Base-by-base conservation (phyloP, 2,888 invertebrate species). In the Apotomis turbidana region DNA sequence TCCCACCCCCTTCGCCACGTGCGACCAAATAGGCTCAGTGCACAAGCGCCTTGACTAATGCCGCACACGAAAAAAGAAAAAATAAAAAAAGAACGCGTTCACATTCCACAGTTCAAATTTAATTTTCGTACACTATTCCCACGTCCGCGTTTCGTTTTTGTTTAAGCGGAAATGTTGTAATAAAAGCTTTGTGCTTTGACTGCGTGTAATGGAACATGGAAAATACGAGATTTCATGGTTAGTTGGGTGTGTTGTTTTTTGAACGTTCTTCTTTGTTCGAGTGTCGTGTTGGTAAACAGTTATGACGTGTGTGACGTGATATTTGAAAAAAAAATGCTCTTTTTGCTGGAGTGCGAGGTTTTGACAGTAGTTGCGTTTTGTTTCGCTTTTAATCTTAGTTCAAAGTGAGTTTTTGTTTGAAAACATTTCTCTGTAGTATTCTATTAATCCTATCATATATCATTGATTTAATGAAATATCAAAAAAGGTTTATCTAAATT, bases 141-240 rank as follows among this genome's bases (percentile, higher is more conserved):
- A 68, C 67, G 70, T 70, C 68, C 60, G 70, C 71, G 72, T 74
- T 76, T 71, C 72, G 58, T 81, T 80, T 81, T 81, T 85, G 83
- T 81, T 82, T 81, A 85, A 87, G 81, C 85, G 85, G 86, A 85
- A 87, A 87, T 85, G 86, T 83, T 82, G 81, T 83, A 84, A 85
- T 86, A 88, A 87, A 85, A 83, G 78, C 85, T 86, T 85, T 88
- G 87, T 87, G 83, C 80, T 83, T 86, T 85, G 83, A 81, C 85
- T 84, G 86, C 88, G 90, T 87, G 90, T 89, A 89, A 91, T 90
- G 90, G 88, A 85, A 86, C 62, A 68, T 83, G 81, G 78, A 88
- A 86, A 82, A 89, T 87, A 92, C 90, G 90, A 90, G 85, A 90
- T 92, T 92, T 91, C 90, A 92, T 91, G 92, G 92, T 92, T 90